A percentile compares a stretch with the other conserved stretches of the same genome.
Evolutionary conservation across 1,140 invertebrate species (phyloP).

Genomic region (Drosophila kohkoa): DNA sequence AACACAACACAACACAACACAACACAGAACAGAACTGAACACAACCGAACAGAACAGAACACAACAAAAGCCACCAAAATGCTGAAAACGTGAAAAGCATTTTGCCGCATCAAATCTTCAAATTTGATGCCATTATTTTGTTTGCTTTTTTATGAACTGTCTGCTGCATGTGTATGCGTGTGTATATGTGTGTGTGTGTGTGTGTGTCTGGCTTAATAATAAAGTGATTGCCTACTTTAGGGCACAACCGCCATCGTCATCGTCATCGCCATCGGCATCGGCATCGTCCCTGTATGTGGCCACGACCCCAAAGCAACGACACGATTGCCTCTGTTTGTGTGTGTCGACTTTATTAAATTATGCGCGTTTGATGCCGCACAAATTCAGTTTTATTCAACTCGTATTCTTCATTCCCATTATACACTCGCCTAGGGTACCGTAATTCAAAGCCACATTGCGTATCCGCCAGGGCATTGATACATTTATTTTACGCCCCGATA

Average conservation of each 20-base stretch:
- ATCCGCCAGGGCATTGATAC: constrained; percentile 2
- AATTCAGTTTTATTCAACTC: constrained; percentile 48
- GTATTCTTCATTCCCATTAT: constrained; percentile 21
- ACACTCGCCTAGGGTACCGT: constrained; percentile 25
- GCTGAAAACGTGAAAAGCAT: constrained; percentile 58
- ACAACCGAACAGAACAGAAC: too few species aligned
- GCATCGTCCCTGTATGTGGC: not conserved
- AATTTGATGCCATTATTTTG: constrained; percentile 74
- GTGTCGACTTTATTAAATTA: constrained; percentile 55
- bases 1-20: too few species aligned
- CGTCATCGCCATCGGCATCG: not conserved
- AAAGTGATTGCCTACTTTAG: constrained; percentile 60
- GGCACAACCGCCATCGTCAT: constrained; percentile 13
- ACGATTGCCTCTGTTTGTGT: too few species aligned
- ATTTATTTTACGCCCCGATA: not conserved
- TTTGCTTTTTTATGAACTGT: constrained; percentile 60
- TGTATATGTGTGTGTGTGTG: constrained; percentile 13
- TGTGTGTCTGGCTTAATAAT: constrained; percentile 48
- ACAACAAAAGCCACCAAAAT: constrained; percentile 32
- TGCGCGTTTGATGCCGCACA: constrained; percentile 57
- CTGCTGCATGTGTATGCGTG: constrained; percentile 3
- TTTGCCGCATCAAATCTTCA: constrained; percentile 75
- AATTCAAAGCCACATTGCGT: constrained; percentile 10
- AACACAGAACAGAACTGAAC: too few species aligned
- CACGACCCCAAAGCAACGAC: constrained; percentile 4